phyloP scores from a whole-genome alignment of 1,140 invertebrate genomes.

The Cotesia chilonis region DNA sequence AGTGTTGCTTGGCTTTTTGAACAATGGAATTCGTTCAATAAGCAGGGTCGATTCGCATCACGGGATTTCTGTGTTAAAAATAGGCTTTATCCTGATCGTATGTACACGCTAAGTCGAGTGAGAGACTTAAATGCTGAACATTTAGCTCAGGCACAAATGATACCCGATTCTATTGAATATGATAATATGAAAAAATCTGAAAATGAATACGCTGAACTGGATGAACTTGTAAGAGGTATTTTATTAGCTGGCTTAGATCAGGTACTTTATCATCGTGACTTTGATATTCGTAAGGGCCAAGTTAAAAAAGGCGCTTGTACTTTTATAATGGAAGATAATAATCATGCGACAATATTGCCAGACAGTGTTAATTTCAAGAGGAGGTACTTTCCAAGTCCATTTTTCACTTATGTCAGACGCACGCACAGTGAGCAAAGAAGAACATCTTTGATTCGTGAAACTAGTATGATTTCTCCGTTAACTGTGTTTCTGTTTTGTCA shows the following conservation, averaged over 20 bases:
- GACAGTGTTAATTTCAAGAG: slow-evolving; percentile 70
- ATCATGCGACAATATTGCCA: slow-evolving; percentile 61
- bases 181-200: slow-evolving; percentile 37
- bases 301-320: slow-evolving; percentile 53
- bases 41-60: slow-evolving; percentile 41
- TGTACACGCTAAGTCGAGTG: slow-evolving; percentile 61
- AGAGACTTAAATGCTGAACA: slow-evolving; percentile 48
- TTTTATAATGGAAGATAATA: slow-evolving; percentile 61
- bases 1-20: slow-evolving; percentile 64
- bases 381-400: slow-evolving; percentile 53
- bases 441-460: slow-evolving; percentile 63
- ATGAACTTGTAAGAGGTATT: slow-evolving; percentile 65
- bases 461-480: slow-evolving; percentile 66
- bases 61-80: slow-evolving; percentile 57
- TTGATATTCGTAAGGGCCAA: slow-evolving; percentile 63
- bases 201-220: slow-evolving; percentile 62
- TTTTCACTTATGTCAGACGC: slow-evolving; percentile 62
- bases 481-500: slow-evolving; percentile 66
- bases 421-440: slow-evolving; percentile 60
- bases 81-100: slow-evolving; percentile 58
- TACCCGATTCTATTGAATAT: slow-evolving; percentile 34
- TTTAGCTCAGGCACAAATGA: slow-evolving; percentile 12
- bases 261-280: slow-evolving; percentile 59
- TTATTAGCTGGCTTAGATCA: slow-evolving; percentile 67
- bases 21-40: slow-evolving; percentile 55